These are phyloP conservation scores for Carlito syrichta DNA, from an alignment of 2,113 vertebrate species.

Conservation along the genomic window DNA sequence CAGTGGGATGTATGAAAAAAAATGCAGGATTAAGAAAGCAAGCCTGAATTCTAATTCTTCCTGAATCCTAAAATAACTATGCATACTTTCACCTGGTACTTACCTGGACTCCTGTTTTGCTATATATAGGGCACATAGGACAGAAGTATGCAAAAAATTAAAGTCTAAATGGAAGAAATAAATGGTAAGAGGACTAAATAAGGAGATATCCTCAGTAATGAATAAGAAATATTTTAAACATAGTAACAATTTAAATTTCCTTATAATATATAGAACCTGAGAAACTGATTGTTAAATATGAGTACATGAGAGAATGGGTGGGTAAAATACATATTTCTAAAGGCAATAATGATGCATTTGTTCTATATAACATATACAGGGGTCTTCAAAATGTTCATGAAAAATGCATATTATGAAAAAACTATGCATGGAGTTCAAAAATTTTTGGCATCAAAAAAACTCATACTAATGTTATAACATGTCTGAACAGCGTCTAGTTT, in stretches of 20 bases:
- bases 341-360: not conserved
- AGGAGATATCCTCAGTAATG: not conserved
- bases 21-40: not conserved
- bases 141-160: not conserved
- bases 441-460: not conserved
- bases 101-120: not conserved
- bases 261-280: not conserved
- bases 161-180: not conserved
- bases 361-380: not conserved
- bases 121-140: not conserved
- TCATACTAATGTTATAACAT: not conserved
- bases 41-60: not conserved
- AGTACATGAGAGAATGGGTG: not conserved
- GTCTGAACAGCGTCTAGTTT: not conserved
- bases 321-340: not conserved
- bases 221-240: not conserved
- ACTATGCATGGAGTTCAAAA: not conserved
- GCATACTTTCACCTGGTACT: not conserved
- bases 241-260: not conserved
- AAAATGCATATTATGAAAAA: not conserved
- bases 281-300: not conserved
- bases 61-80: not conserved
- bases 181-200: not conserved
- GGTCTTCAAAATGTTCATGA: not conserved
- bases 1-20: not conserved